A percentile compares a stretch with the other conserved stretches of the same genome.
These are phyloP conservation scores for Calcarius ornatus DNA, from an alignment of 2,113 vertebrate species.

Conservation along the genomic window DNA sequence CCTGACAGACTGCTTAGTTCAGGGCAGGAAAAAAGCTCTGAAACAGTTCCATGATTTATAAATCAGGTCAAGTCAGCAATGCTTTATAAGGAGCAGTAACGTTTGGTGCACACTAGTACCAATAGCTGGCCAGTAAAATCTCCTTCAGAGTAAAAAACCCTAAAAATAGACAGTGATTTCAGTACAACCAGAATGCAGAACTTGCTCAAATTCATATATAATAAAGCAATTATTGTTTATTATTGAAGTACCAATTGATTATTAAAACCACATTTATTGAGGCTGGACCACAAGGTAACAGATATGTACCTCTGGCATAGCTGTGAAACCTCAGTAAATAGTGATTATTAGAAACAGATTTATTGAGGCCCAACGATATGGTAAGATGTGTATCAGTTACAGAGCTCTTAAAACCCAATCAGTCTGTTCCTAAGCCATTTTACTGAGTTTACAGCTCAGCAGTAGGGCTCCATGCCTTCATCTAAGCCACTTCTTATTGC, in stretches of 20 bases:
- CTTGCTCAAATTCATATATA: constrained; percentile 46
- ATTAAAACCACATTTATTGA: constrained; percentile 77
- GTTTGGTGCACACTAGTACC: background rate
- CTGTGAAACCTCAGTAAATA: constrained; percentile 73
- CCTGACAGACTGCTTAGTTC: background rate
- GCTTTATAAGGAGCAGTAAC: background rate
- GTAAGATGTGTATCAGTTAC: constrained; percentile 66
- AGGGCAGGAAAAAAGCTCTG: background rate
- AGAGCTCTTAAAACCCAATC: constrained; percentile 67
- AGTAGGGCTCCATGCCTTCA: constrained; percentile 54
- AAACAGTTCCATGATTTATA: background rate
- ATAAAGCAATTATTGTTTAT: constrained; percentile 69
- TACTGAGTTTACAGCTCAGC: constrained; percentile 49
- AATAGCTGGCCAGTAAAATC: background rate
- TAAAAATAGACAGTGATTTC: background rate
- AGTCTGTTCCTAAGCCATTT: constrained; percentile 57
- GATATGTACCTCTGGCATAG: constrained; percentile 65
- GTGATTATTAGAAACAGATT: constrained; percentile 76
- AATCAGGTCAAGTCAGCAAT: background rate
- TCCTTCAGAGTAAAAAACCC: background rate
- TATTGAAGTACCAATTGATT: constrained; percentile 73
- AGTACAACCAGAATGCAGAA: background rate
- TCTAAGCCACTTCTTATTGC: constrained; percentile 47
- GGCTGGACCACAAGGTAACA: constrained; percentile 72
- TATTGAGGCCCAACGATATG: constrained; percentile 46